These are phyloP conservation scores for Eubasilissa splendida DNA, from an alignment of 2,888 invertebrate species.

Conservation along the genomic window DNA sequence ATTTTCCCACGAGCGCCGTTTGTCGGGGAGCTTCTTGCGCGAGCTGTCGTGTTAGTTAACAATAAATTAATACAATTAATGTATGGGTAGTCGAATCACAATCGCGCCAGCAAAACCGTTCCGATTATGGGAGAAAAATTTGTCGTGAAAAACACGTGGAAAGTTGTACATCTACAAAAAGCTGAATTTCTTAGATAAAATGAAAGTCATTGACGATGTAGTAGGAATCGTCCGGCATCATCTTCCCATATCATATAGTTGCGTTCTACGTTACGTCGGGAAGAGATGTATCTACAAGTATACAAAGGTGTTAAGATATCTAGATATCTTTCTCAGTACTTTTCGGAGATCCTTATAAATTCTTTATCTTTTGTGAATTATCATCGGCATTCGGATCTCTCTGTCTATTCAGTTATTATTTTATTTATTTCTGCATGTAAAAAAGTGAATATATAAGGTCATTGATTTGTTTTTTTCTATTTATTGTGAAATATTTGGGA, in stretches of 20 bases:
- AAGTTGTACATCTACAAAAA: slow-evolving; percentile 24
- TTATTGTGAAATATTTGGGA: too few species aligned
- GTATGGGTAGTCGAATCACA: slow-evolving; percentile 2
- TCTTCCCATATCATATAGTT: slow-evolving; percentile 13
- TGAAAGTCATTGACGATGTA: slow-evolving; percentile 20
- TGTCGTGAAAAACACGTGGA: slow-evolving; percentile 29
- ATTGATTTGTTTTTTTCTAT: too few species aligned
- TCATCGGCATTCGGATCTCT: too few species aligned
- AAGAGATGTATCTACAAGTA: not conserved
- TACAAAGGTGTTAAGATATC: not conserved
- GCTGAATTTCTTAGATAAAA: slow-evolving; percentile 19
- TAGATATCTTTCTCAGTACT: too few species aligned
- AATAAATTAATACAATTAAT: slow-evolving; percentile 19
- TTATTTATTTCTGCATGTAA: too few species aligned
- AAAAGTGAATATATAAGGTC: too few species aligned
- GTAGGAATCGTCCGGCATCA: not conserved
- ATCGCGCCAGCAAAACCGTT: slow-evolving; percentile 16
- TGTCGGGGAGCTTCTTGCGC: not conserved
- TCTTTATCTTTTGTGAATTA: too few species aligned
- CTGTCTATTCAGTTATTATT: too few species aligned
- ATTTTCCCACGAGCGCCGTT: not conserved
- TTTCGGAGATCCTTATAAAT: too few species aligned
- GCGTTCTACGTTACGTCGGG: not conserved
- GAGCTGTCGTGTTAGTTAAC: not conserved
- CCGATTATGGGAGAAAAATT: slow-evolving; percentile 15